These are phyloP conservation scores for Psilopsiagon aurifrons DNA, from an alignment of 2,113 vertebrate species.

Conservation along the genomic window DNA sequence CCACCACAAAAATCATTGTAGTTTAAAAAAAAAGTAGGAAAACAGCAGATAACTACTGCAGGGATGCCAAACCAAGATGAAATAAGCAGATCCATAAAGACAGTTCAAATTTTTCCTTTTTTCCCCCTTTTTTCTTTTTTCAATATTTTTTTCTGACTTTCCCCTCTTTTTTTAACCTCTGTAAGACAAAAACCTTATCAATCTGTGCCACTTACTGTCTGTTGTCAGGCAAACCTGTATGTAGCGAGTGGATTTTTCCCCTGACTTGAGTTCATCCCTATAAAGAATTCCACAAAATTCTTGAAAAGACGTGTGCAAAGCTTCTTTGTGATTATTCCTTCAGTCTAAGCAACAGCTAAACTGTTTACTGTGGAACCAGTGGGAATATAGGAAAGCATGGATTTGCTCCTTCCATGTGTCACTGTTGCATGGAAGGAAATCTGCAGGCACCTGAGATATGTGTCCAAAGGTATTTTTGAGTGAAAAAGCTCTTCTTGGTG, in stretches of 20 bases:
- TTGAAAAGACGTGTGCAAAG: not conserved
- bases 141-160: not conserved
- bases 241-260: not conserved
- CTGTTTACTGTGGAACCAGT: not conserved
- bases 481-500: not conserved
- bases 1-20: not conserved
- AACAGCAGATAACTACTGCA: not conserved
- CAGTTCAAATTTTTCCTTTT: not conserved
- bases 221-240: not conserved
- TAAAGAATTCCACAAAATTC: not conserved
- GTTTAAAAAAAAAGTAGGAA: not conserved
- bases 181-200: not conserved
- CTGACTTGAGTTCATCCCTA: not conserved
- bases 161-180: not conserved
- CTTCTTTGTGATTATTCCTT: not conserved
- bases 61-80: not conserved
- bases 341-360: not conserved
- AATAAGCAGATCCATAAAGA: not conserved
- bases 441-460: not conserved
- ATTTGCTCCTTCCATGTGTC: not conserved
- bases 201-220: not conserved
- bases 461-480: not conserved
- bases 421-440: not conserved
- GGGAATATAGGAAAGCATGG: not conserved
- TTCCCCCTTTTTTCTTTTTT: not conserved